Conservation (phyloP, 2,888 invertebrate species). For the Tanypteryx hageni region DNA sequence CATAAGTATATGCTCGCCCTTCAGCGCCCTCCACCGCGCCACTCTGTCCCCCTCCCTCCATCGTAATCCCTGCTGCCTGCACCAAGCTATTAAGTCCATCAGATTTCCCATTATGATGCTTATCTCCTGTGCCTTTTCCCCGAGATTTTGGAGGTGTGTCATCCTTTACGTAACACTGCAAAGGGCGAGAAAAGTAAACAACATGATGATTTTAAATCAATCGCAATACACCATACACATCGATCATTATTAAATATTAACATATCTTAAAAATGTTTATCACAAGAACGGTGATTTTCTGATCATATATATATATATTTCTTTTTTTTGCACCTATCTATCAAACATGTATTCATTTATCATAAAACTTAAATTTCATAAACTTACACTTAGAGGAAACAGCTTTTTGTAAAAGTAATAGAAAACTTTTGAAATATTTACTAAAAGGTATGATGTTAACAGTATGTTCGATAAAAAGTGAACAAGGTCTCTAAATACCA, state of each 20-base stretch:
- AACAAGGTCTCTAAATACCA: too few relatives aligned
- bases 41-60: slow-evolving; percentile 66
- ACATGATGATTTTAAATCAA: neutral
- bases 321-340: neutral
- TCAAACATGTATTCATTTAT: neutral
- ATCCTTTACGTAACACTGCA: slow-evolving; percentile 79
- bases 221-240: neutral
- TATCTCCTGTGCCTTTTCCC: slow-evolving; percentile 59
- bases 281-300: neutral
- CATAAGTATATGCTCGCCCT: slow-evolving; percentile 40
- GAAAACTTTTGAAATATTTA: too few relatives aligned
- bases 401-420: too few relatives aligned
- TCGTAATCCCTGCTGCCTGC: slow-evolving; percentile 74
- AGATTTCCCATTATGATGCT: slow-evolving; percentile 66
- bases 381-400: neutral
- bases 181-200: slow-evolving; percentile 36
- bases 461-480: too few relatives aligned
- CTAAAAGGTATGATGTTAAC: too few relatives aligned
- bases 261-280: neutral
- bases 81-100: slow-evolving; percentile 71
- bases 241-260: neutral
- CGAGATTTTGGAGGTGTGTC: slow-evolving; percentile 71
- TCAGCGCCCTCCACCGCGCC: slow-evolving; percentile 42
- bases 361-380: neutral
- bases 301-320: neutral